These are phyloP conservation scores for Cyaniris semiargus DNA, from an alignment of 2,888 invertebrate species.

Conservation along the genomic window DNA sequence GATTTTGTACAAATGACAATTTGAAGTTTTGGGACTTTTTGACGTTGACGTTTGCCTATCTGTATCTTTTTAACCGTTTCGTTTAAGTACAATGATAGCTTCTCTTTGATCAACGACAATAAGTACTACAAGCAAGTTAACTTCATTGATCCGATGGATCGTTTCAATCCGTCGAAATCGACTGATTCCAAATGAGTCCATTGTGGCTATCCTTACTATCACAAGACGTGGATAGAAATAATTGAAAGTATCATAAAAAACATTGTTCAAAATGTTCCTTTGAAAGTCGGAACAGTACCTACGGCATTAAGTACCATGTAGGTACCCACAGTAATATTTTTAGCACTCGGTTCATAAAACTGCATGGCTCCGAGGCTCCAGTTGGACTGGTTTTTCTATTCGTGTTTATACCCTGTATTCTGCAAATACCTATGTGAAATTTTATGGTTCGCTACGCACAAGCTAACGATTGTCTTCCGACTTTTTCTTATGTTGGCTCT, in stretches of 20 bases:
- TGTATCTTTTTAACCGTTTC: too few relatives aligned
- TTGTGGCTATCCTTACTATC: not conserved
- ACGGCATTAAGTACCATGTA: not conserved
- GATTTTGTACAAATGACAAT: not conserved
- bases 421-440: constrained; percentile 5
- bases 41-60: too few relatives aligned
- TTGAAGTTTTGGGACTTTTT: not conserved
- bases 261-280: not conserved
- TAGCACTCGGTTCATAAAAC: not conserved
- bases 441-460: constrained; percentile 22
- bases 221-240: not conserved
- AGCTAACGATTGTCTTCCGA: constrained; percentile 20
- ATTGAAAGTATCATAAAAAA: not conserved
- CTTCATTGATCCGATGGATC: too few relatives aligned
- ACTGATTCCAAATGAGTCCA: too few relatives aligned
- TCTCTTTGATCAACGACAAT: too few relatives aligned
- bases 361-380: not conserved
- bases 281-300: not conserved
- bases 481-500: constrained; percentile 13
- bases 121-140: too few relatives aligned
- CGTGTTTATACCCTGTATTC: not conserved
- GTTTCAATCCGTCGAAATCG: too few relatives aligned
- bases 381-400: not conserved
- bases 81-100: too few relatives aligned
- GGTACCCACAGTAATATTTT: constrained; percentile 5